Evolutionary conservation across 2,113 vertebrate genomes (phyloP).

Genomic region (Callospermophilus lateralis): DNA sequence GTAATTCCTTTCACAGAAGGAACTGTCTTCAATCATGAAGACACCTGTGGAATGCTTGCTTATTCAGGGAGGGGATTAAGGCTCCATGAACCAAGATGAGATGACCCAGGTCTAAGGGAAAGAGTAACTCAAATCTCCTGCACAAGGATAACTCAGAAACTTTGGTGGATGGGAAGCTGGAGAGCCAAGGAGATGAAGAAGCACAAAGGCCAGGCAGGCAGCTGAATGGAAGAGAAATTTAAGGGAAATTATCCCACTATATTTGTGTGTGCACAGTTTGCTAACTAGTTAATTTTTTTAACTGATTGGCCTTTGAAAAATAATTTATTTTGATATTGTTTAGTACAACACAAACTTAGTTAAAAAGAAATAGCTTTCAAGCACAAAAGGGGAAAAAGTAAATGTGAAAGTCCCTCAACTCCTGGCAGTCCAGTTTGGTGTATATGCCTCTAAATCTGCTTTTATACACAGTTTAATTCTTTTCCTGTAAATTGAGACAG

Average conservation of each 20-base stretch:
- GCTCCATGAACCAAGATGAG: not conserved
- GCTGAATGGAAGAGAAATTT: not conserved
- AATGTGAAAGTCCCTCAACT: not conserved
- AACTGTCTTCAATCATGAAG: not conserved
- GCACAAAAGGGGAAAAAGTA: not conserved
- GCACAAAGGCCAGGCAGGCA: not conserved
- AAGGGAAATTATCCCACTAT: not conserved
- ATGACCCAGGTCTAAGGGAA: not conserved
- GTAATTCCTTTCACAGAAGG: not conserved
- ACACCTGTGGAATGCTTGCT: not conserved
- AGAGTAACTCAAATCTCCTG: not conserved
- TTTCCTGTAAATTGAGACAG: not conserved
- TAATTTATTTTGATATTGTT: not conserved
- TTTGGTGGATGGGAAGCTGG: not conserved
- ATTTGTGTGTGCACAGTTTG: not conserved
- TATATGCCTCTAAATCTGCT: not conserved
- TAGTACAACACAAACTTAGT: not conserved
- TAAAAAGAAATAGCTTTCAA: slow-evolving; percentile 29
- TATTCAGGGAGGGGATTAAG: not conserved
- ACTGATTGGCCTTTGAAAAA: not conserved
- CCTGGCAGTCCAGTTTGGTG: not conserved
- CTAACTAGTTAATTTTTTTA: not conserved
- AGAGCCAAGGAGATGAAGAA: not conserved
- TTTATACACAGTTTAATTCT: not conserved
- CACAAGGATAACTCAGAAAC: not conserved